Percentiles rank a stretch among this genome's conserved stretches.
Evolutionary conservation across 2,113 vertebrate species (phyloP).

Genomic region (Thymallus thymallus): DNA sequence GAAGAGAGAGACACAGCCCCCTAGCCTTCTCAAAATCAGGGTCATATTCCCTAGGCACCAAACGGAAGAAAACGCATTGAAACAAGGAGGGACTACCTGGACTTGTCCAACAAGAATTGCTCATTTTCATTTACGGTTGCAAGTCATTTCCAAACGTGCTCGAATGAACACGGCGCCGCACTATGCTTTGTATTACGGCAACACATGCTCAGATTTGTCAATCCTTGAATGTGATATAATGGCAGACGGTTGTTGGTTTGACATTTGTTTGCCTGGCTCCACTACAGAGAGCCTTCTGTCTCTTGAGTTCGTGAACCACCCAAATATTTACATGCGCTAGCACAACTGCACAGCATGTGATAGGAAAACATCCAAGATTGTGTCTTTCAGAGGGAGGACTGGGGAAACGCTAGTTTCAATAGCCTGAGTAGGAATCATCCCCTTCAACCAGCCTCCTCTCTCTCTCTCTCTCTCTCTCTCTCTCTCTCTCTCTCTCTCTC

Average conservation of each 20-base stretch:
- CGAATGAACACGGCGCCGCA: no score
- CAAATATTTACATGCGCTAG: slow-evolving; percentile 67
- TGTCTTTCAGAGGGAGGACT: neutral
- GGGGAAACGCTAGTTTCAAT: slow-evolving; percentile 41
- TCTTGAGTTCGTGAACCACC: slow-evolving; percentile 31
- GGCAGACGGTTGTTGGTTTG: slow-evolving; percentile 37
- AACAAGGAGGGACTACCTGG: neutral
- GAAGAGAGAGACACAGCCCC: neutral
- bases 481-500: neutral
- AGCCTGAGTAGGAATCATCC: slow-evolving; percentile 40
- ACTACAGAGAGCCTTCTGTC: slow-evolving; percentile 60
- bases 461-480: no score
- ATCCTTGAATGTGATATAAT: neutral
- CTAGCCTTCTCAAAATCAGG: neutral
- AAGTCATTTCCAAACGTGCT: no score
- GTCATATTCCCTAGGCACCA: neutral
- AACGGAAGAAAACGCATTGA: no score
- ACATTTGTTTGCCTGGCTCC: slow-evolving; percentile 40
- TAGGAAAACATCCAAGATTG: slow-evolving; percentile 43
- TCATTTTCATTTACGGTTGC: no score
- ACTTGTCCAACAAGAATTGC: neutral
- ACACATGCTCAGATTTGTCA: neutral
- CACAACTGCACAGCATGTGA: slow-evolving; percentile 58
- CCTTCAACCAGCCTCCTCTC: slow-evolving; percentile 1
- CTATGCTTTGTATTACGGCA: neutral